These are phyloP conservation scores for Panorpa germanica DNA, from an alignment of 2,888 invertebrate genomes.

Conservation along the genomic window DNA sequence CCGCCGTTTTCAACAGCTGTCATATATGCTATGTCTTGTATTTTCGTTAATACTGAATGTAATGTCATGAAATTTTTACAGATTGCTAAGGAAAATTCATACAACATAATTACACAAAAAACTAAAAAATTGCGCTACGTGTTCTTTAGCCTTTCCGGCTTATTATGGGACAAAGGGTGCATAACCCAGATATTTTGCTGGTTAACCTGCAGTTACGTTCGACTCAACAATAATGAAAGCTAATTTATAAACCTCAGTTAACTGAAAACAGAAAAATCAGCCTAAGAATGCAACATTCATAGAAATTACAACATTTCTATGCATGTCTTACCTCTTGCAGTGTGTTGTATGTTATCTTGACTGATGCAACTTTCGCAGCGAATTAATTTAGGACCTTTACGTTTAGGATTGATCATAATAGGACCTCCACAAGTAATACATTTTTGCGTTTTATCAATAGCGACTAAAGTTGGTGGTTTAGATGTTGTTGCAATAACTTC, in stretches of 20 bases:
- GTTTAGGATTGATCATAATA: constrained; percentile 33
- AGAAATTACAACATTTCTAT: too few species aligned
- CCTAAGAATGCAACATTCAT: too few species aligned
- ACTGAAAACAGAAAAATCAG: too few species aligned
- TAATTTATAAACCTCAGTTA: not conserved
- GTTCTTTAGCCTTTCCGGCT: not conserved
- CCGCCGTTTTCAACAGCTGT: too few species aligned
- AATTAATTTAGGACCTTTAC: constrained; percentile 40
- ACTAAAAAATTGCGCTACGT: not conserved
- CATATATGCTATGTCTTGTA: too few species aligned
- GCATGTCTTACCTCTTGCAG: constrained; percentile 12
- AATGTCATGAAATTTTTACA: too few species aligned
- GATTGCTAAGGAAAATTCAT: too few species aligned
- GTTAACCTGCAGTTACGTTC: too few species aligned
- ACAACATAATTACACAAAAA: not conserved
- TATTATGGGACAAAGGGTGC: not conserved
- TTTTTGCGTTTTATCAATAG: constrained; percentile 32
- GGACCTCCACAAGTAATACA: constrained; percentile 38
- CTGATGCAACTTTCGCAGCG: constrained; percentile 41
- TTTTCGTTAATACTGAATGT: too few species aligned
- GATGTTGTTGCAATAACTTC: too few species aligned
- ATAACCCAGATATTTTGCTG: too few species aligned
- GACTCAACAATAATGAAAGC: not conserved
- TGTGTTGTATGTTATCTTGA: constrained; percentile 27
- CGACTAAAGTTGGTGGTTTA: constrained; percentile 28